phyloP scores from a whole-genome alignment of 2,888 invertebrate genomes.

The Linhomoeus sp. region DNA sequence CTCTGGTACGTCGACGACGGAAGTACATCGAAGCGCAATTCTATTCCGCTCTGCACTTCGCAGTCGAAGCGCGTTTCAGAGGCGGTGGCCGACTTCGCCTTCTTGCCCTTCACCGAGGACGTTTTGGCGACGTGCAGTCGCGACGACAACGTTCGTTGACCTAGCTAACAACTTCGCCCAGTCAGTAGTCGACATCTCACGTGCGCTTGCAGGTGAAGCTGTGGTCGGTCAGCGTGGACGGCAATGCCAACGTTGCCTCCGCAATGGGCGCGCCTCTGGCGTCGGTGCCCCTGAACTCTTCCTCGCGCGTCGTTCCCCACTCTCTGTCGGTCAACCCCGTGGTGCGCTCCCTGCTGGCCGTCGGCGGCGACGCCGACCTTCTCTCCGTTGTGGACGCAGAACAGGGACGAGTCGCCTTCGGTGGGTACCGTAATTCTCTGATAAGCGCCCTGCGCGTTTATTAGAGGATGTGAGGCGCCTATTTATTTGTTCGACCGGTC shows the following conservation, averaged over 20 bases:
- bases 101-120: conserved; percentile 85
- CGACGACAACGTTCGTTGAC: conserved; percentile 31
- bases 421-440: conserved; percentile 5
- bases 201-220: conserved; percentile 71
- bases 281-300: conserved; percentile 1
- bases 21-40: too few relatives aligned
- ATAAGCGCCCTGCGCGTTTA: too few relatives aligned
- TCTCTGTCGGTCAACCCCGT: conserved; percentile 47
- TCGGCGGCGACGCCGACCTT: conserved; percentile 57
- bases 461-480: too few relatives aligned
- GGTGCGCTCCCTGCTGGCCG: conserved; percentile 67
- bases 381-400: conserved; percentile 61
- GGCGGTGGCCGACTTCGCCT: conserved; percentile 78
- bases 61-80: too few relatives aligned
- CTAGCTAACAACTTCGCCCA: too few relatives aligned
- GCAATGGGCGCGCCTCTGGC: neutral
- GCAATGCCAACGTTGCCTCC: neutral
- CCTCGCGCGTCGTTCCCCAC: conserved; percentile 3
- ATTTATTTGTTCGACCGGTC: too few relatives aligned
- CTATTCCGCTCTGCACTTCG: too few relatives aligned
- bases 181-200: too few relatives aligned
- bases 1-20: conserved; percentile 24
- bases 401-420: conserved; percentile 46
- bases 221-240: conserved; percentile 62
- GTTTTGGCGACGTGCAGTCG: conserved; percentile 57